phyloP scores from a whole-genome alignment of 1,140 invertebrate species.

The Phymastichus coffea region DNA sequence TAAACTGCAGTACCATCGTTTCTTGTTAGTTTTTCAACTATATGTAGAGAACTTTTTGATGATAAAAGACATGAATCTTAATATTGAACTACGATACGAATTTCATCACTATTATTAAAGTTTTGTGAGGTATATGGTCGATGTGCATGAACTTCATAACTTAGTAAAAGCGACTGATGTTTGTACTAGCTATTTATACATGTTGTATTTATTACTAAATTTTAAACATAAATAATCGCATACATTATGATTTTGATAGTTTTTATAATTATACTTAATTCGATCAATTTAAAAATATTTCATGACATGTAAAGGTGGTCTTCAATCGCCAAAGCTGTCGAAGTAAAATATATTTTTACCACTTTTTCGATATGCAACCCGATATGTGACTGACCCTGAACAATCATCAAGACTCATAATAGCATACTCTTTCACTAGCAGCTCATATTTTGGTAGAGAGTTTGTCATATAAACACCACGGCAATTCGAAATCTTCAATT shows the following conservation, averaged over 20 bases:
- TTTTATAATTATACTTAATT: no score
- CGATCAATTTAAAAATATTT: constrained; percentile 36
- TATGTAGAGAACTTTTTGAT: no score
- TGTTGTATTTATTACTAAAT: neutral
- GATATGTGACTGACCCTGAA: constrained; percentile 38
- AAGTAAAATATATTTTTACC: constrained; percentile 37
- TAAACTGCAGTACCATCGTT: constrained; percentile 10
- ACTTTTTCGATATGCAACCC: constrained; percentile 40
- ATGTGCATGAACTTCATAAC: no score
- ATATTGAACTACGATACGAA: constrained; percentile 42
- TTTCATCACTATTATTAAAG: constrained; percentile 41
- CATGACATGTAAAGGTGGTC: constrained; percentile 34
- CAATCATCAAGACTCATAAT: constrained; percentile 38
- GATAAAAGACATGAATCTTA: no score
- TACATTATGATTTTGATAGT: no score
- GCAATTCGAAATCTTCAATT: constrained; percentile 38
- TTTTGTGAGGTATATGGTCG: no score
- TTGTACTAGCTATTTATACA: neutral
- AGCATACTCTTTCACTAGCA: constrained; percentile 32
- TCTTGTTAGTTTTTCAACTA: no score
- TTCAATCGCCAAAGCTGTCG: constrained; percentile 40
- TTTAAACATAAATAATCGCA: constrained; percentile 6
- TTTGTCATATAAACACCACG: no score
- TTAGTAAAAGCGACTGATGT: constrained; percentile 27
- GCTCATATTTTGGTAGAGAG: constrained; percentile 32